Conservation (phyloP, 2,797 vertebrate genomes). For the Urocyon cinereoargenteus region DNA sequence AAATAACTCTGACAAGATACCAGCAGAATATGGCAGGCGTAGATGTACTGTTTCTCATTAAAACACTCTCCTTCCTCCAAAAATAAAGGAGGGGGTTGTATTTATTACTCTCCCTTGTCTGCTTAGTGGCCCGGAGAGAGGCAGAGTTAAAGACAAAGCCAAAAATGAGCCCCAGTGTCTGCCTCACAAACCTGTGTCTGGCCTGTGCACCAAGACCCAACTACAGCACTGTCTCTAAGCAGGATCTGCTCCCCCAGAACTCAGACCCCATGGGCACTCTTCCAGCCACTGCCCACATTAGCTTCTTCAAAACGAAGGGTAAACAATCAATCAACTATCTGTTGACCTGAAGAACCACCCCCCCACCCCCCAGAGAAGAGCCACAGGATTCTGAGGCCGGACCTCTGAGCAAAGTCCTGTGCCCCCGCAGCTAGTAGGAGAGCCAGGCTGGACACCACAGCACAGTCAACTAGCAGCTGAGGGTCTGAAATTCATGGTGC, state of each 20-base stretch:
- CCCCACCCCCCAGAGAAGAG: background rate
- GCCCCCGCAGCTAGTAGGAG: background rate
- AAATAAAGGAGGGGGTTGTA: background rate
- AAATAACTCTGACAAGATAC: background rate
- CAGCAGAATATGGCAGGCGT: background rate
- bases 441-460: background rate
- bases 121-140: background rate
- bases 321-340: background rate
- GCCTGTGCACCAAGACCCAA: background rate
- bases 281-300: background rate
- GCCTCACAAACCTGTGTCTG: background rate
- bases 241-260: background rate
- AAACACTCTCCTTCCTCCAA: background rate
- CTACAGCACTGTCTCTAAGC: background rate
- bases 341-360: background rate
- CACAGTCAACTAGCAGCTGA: background rate
- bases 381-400: background rate
- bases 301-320: slow-evolving; percentile 1
- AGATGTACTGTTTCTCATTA: background rate
- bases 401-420: background rate
- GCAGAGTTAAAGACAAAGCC: background rate
- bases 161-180: background rate
- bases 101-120: background rate
- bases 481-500: background rate
- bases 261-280: background rate